Conservation (phyloP, 1,140 invertebrate species). For the Drosophila ficusphila region DNA sequence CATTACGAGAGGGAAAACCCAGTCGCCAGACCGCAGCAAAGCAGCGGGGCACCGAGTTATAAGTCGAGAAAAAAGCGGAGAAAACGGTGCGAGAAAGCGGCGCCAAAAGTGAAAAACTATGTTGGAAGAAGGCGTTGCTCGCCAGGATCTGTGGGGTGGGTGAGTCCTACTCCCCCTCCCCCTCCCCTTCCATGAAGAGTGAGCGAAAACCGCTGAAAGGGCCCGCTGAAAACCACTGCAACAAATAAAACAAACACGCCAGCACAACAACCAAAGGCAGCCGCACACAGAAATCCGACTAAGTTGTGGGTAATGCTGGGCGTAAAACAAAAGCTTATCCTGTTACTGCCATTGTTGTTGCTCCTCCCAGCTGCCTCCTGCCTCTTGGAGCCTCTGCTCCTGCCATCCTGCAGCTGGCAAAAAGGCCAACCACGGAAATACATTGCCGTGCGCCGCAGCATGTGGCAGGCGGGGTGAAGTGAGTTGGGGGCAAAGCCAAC, state of each 20-base stretch:
- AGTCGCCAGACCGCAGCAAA: slow-evolving; percentile 69
- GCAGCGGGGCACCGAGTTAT: slow-evolving; percentile 24
- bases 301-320: slow-evolving; percentile 80
- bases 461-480: slow-evolving; percentile 47
- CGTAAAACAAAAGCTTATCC: slow-evolving; percentile 83
- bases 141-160: no score
- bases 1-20: slow-evolving; percentile 74
- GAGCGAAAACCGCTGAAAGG: slow-evolving; percentile 72
- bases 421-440: slow-evolving; percentile 69
- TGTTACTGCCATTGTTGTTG: slow-evolving; percentile 58
- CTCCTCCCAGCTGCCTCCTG: background rate
- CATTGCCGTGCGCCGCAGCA: slow-evolving; percentile 74
- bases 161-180: background rate
- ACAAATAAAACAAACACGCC: slow-evolving; percentile 12
- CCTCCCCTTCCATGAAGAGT: slow-evolving; percentile 18
- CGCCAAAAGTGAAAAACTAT: slow-evolving; percentile 79
- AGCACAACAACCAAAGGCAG: slow-evolving; percentile 33
- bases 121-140: slow-evolving; percentile 54
- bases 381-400: background rate
- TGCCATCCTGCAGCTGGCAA: slow-evolving; percentile 22
- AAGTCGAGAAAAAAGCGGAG: slow-evolving; percentile 26
- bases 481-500: slow-evolving; percentile 26
- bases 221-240: slow-evolving; percentile 12
- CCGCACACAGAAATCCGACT: slow-evolving; percentile 67
- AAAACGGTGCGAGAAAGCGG: slow-evolving; percentile 38